Conservation (phyloP, 2,797 vertebrate genomes). For the Phyllotis vaccarum region DNA sequence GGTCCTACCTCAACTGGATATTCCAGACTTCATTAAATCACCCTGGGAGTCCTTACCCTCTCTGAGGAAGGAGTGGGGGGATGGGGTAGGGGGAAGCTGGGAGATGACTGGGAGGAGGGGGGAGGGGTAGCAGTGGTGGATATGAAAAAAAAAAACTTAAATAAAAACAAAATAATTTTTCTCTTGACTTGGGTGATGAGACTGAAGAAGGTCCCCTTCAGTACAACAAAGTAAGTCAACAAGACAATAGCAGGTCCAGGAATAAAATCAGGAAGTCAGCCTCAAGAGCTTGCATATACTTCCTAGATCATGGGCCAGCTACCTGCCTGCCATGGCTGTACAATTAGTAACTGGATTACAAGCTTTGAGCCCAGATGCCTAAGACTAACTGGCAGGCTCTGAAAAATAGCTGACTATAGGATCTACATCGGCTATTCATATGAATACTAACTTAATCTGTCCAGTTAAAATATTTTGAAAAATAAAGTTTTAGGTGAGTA, state of each 20-base stretch:
- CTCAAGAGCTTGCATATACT: neutral
- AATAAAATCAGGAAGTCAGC: neutral
- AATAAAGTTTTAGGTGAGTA: neutral
- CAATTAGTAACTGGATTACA: neutral
- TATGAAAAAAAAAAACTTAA: too few species aligned
- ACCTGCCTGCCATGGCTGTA: neutral
- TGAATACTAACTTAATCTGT: neutral
- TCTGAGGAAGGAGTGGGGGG: too few species aligned
- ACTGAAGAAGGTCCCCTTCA: neutral
- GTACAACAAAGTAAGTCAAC: neutral
- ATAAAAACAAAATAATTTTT: too few species aligned
- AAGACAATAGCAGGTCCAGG: neutral
- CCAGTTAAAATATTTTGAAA: neutral
- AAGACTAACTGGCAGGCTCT: neutral
- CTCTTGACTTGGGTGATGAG: neutral
- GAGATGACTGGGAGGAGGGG: too few species aligned
- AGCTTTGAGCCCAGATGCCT: neutral
- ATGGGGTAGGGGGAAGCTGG: too few species aligned
- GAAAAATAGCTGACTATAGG: neutral
- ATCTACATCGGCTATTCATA: neutral
- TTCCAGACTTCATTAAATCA: too few species aligned
- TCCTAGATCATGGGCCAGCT: neutral
- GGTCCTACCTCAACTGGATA: too few species aligned
- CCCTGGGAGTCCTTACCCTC: too few species aligned
- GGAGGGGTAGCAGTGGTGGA: too few species aligned